A percentile compares a stretch with the other conserved stretches of the same genome.
Conservation (phyloP, 2,888 invertebrate species). For the Dyspetes luteomarginatus region DNA sequence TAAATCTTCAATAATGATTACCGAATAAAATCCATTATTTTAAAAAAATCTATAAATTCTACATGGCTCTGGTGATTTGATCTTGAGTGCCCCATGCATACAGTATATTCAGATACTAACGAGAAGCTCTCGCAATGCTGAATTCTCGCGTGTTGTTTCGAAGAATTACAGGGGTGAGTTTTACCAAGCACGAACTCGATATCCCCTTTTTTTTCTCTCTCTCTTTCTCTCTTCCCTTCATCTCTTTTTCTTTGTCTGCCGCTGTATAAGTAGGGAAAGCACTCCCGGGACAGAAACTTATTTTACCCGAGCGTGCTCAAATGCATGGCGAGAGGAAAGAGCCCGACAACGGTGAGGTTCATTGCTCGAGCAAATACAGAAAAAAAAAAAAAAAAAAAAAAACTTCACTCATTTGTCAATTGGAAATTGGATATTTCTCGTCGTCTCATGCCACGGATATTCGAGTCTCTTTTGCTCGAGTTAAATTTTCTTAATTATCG, state of each 20-base stretch:
- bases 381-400: slow-evolving; percentile 3
- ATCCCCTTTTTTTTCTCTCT: slow-evolving; percentile 1
- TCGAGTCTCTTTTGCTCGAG: slow-evolving; percentile 14
- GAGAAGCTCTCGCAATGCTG: slow-evolving; percentile 25
- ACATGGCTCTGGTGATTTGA: no score
- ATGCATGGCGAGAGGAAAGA: slow-evolving; percentile 43
- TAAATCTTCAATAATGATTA: no score
- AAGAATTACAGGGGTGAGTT: slow-evolving; percentile 51
- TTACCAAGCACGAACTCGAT: slow-evolving; percentile 40
- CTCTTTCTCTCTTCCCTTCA: not conserved
- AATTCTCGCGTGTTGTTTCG: slow-evolving; percentile 52
- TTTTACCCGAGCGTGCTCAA: slow-evolving; percentile 40
- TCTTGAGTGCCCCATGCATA: no score
- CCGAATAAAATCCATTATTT: no score
- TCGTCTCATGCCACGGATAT: slow-evolving; percentile 31
- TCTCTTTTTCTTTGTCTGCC: slow-evolving; percentile 34
- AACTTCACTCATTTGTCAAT: slow-evolving; percentile 8
- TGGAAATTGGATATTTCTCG: slow-evolving; percentile 21
- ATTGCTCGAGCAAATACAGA: slow-evolving; percentile 23
- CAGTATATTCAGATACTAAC: slow-evolving; percentile 2
- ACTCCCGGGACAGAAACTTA: slow-evolving; percentile 55
- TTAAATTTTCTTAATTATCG: slow-evolving; percentile 34
- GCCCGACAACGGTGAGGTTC: slow-evolving; percentile 27
- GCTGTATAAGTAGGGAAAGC: slow-evolving; percentile 50
- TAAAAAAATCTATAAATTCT: no score